Evolutionary conservation across 2,113 vertebrate genomes (phyloP).

Genomic region (Callocephalon fimbriatum): DNA sequence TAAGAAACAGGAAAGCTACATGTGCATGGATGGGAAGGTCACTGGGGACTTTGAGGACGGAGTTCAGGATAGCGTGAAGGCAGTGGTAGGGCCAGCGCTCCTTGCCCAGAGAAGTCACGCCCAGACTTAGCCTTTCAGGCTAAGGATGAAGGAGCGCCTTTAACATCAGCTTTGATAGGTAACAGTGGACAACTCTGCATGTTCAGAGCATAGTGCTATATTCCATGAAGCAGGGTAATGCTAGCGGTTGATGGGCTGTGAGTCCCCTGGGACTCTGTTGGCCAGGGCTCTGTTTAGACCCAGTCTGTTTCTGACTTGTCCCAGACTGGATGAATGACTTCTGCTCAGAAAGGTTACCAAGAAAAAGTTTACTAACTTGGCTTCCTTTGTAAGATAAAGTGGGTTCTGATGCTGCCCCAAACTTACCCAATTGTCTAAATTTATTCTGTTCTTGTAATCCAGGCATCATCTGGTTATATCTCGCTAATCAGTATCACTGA

Average conservation of each 20-base stretch:
- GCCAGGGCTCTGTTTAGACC: background rate
- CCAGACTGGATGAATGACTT: background rate
- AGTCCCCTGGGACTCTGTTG: background rate
- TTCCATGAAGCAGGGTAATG: background rate
- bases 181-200: background rate
- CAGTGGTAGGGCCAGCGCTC: background rate
- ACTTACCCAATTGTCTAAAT: background rate
- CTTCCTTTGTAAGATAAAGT: background rate
- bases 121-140: background rate
- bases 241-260: accelerated
- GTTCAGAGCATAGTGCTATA: background rate
- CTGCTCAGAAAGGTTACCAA: background rate
- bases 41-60: background rate
- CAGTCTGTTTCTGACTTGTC: background rate
- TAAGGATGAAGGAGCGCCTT: background rate
- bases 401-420: background rate
- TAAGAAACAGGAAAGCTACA: background rate
- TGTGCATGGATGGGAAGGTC: background rate
- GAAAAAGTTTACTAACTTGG: background rate
- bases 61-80: background rate
- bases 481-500: background rate
- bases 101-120: background rate
- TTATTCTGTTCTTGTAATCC: background rate
- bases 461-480: background rate
- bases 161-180: background rate